Conservation (phyloP, 2,113 vertebrate genomes). For the Desmodus rotundus region DNA sequence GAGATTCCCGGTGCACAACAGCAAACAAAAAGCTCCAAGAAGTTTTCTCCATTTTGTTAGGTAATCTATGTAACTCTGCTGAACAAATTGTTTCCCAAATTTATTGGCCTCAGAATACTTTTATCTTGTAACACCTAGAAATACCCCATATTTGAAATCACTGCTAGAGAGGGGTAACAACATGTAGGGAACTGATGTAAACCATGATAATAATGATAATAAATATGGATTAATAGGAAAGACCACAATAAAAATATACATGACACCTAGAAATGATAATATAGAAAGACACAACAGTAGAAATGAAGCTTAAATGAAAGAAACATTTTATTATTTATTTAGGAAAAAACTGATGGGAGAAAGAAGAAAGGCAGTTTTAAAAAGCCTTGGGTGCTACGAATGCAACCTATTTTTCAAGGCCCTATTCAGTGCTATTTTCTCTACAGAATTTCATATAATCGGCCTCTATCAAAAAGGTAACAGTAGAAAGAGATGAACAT, state of each 20-base stretch:
- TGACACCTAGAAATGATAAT: background rate
- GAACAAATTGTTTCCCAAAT: background rate
- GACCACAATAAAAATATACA: background rate
- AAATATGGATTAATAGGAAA: background rate
- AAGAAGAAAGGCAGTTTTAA: background rate
- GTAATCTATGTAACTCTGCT: background rate
- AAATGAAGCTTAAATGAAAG: background rate
- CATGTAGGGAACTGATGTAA: background rate
- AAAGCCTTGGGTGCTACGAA: background rate
- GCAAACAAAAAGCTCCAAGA: constrained; percentile 8
- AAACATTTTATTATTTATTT: background rate
- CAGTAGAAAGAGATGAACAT: background rate
- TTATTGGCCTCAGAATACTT: background rate
- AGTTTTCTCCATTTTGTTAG: constrained; percentile 7
- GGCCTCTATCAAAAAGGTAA: background rate
- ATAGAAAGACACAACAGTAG: background rate
- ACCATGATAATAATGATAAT: background rate
- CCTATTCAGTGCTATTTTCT: background rate
- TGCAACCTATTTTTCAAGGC: background rate
- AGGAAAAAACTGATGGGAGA: background rate
- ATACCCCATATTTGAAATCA: constrained; percentile 5
- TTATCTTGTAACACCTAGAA: background rate
- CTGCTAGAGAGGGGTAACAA: background rate
- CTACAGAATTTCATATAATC: background rate
- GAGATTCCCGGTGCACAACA: background rate